Base-by-base conservation (phyloP, 2,797 vertebrate species). In the Antennarius maculatus region DNA sequence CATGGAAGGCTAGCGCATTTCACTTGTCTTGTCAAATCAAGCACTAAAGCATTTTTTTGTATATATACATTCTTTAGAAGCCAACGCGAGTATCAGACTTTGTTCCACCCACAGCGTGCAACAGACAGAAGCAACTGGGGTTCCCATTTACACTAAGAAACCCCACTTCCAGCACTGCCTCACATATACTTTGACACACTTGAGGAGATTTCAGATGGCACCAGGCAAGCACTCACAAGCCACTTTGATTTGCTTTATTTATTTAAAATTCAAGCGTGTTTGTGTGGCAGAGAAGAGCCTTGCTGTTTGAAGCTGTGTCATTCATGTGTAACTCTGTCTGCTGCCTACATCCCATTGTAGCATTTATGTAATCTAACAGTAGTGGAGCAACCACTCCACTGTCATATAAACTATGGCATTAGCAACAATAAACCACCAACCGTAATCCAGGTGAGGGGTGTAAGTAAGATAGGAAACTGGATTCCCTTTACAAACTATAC, bases 131-230 rank as follows among this genome's bases (percentile, higher is more conserved):
- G 92, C 84, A 70, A 78, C 85, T 92, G 93, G 94, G 94, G 90
- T 93, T 94, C 86, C 82, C 72, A 94, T 94, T 94, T 93, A 84
- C 81, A 74, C 76, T 60, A 77, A 90, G 82, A 79, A 81, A 85
- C 82, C 76, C 81, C 80, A 88, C 85, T 91, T 91, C 85, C 86
- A 90, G 73, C 49, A 8, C 85, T 67, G 80, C 89, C 87, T 91
- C 90, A 92, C 89, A 92, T 92, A 90, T 90, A 94, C 91, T 91
- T 93, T 91, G 87, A 86, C 86, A 87, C 90, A 92, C 88, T 87
- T 89, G 85, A 78, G 88, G 86, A 92, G 88, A 91, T 91, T 89
- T 92, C 87, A 92, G 86, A 90, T 90, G 89, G 89, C 90, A 92
- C 77, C 72, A 82, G 88, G 87, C 83, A 81, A 89, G 87, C 83